A percentile compares a stretch with the other conserved stretches of the same genome.
Conservation (phyloP, 2,113 vertebrate species). For the Caracal caracal region DNA sequence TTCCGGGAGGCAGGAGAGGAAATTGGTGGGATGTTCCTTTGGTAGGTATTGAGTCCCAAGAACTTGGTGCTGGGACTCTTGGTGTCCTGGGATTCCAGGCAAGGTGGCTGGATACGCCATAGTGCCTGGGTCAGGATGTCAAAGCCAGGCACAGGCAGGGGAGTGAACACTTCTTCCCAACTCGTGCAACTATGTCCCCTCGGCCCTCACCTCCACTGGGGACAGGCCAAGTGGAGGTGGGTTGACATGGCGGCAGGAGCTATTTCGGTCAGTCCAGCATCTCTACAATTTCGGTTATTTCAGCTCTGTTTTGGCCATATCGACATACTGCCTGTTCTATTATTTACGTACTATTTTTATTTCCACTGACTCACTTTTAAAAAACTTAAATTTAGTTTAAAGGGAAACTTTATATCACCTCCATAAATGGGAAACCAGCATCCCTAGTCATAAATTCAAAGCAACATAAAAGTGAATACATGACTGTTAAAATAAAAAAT, state of each 20-base stretch:
- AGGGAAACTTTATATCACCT: constrained; percentile 51
- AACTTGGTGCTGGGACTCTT: background rate
- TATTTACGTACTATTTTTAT: constrained; percentile 63
- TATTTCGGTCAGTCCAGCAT: rapidly evolving
- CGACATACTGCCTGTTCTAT: background rate
- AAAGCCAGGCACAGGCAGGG: background rate
- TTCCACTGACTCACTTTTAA: constrained; percentile 45
- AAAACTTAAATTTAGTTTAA: constrained; percentile 61
- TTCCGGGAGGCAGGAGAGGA: background rate
- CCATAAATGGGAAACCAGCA: constrained; percentile 12
- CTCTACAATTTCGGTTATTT: background rate
- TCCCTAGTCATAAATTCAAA: constrained; percentile 45
- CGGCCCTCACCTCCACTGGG: background rate
- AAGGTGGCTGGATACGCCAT: rapidly evolving
- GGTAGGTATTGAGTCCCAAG: background rate
- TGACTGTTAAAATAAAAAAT: constrained; percentile 55
- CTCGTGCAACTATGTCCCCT: rapidly evolving
- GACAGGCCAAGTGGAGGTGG: background rate
- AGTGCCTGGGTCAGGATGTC: background rate
- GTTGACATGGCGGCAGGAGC: rapidly evolving
- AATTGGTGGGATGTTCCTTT: background rate
- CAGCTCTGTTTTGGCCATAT: background rate
- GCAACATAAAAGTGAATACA: constrained; percentile 51
- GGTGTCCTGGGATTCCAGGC: background rate
- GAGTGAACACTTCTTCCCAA: background rate